These are phyloP conservation scores for Drosophila arawakana DNA, from an alignment of 1,140 invertebrate genomes.

Conservation along the genomic window DNA sequence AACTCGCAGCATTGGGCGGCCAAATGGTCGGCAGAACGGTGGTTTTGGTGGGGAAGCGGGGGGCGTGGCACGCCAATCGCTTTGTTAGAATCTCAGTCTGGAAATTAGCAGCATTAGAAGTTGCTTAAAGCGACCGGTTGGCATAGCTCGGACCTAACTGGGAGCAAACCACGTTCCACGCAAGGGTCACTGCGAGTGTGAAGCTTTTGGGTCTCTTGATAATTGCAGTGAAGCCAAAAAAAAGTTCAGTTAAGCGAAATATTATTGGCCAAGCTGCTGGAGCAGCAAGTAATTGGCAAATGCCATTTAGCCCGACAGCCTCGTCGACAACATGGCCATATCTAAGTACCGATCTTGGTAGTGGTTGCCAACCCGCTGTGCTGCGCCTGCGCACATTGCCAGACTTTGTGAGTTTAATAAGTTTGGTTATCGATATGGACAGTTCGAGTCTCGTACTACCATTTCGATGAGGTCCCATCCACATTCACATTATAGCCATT, in stretches of 20 bases:
- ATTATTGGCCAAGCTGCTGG: conserved; percentile 55
- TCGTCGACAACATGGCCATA: conserved; percentile 37
- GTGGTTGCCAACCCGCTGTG: conserved; percentile 6
- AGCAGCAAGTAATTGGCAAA: conserved; percentile 43
- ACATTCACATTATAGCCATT: conserved; percentile 68
- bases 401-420: conserved; percentile 34
- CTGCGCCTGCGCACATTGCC: conserved; percentile 31
- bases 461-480: conserved; percentile 51
- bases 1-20: neutral
- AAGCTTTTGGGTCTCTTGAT: conserved; percentile 38
- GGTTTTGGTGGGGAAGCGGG: too few species aligned
- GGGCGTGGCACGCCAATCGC: conserved; percentile 37
- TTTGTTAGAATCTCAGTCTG: conserved; percentile 58
- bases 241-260: conserved; percentile 32
- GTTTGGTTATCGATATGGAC: conserved; percentile 52
- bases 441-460: conserved; percentile 23
- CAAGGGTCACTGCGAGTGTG: conserved; percentile 69
- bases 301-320: conserved; percentile 51
- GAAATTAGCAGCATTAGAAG: conserved; percentile 77
- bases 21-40: neutral
- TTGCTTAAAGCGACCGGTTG: conserved; percentile 43
- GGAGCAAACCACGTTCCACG: neutral
- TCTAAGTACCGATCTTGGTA: conserved; percentile 53
- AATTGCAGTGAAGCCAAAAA: conserved; percentile 34
- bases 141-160: conserved; percentile 19